A percentile compares a stretch with the other conserved stretches of the same genome.
phyloP scores from a whole-genome alignment of 2,888 invertebrate species.

The Baronia brevicornis region DNA sequence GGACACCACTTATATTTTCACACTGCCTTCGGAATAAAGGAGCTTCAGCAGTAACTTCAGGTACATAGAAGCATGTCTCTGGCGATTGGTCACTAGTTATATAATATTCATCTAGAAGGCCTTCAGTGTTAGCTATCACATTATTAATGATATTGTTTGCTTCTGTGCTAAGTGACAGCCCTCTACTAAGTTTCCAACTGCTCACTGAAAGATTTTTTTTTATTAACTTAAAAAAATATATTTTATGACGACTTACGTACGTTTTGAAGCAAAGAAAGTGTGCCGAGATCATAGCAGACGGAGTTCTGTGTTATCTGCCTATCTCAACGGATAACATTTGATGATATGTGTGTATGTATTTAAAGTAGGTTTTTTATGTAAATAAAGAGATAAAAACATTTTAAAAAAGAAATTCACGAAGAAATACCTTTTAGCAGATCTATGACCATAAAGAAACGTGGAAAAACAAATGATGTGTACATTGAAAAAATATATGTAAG shows the following conservation, averaged over 20 bases:
- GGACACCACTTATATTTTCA: conserved; percentile 31
- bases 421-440: background rate
- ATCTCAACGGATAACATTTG: too few relatives aligned
- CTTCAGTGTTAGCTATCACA: conserved; percentile 39
- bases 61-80: conserved; percentile 57
- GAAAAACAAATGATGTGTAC: background rate
- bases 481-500: background rate
- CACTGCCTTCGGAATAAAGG: conserved; percentile 52
- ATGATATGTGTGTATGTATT: too few relatives aligned
- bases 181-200: conserved; percentile 58
- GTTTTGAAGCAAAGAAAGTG: too few relatives aligned
- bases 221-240: too few relatives aligned
- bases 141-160: conserved; percentile 30
- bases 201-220: conserved; percentile 41
- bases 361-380: too few relatives aligned
- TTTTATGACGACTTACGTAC: too few relatives aligned
- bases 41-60: conserved; percentile 31
- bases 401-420: conserved; percentile 2
- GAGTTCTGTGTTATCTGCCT: too few relatives aligned
- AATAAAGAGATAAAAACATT: too few relatives aligned
- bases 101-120: conserved; percentile 44
- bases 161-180: conserved; percentile 25
- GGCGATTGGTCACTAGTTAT: conserved; percentile 39
- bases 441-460: background rate
- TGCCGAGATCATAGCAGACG: too few relatives aligned